Conservation (phyloP, 1,140 invertebrate species). For the Antheraea pernyi region DNA sequence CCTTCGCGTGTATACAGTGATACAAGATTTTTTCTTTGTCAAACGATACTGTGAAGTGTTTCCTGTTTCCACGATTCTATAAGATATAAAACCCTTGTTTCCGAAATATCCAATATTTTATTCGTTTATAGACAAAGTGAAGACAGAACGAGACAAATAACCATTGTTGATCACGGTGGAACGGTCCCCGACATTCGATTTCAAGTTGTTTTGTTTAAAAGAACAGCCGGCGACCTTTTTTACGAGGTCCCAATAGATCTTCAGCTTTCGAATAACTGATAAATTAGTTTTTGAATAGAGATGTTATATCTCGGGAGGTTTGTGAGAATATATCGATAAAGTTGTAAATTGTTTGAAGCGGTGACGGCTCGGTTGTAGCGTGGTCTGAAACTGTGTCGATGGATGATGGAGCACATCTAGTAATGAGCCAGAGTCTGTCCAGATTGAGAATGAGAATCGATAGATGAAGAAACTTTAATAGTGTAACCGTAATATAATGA, state of each 20-base stretch:
- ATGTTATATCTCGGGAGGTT: background rate
- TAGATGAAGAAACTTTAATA: too few relatives aligned
- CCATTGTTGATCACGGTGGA: constrained; percentile 6
- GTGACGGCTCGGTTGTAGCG: too few relatives aligned
- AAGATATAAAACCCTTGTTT: background rate
- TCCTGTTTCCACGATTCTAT: background rate
- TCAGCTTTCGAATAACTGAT: constrained; percentile 17
- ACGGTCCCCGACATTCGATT: constrained; percentile 1
- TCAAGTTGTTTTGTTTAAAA: constrained; percentile 18
- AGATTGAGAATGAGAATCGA: too few relatives aligned
- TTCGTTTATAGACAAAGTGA: constrained; percentile 6
- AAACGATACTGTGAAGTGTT: background rate
- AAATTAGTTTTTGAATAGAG: constrained; percentile 20
- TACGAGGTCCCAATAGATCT: constrained; percentile 14
- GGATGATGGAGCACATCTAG: too few relatives aligned
- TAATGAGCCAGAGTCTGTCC: too few relatives aligned
- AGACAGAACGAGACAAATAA: background rate
- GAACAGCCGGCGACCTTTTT: background rate
- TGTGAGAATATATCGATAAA: background rate
- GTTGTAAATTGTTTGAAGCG: background rate
- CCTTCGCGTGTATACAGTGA: too few relatives aligned
- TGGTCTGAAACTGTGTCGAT: too few relatives aligned
- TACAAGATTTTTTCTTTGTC: background rate
- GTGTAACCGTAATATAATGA: too few relatives aligned
- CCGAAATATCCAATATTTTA: constrained; percentile 7